Evolutionary conservation across 1,140 invertebrate genomes (phyloP).

Genomic region (Hyposmocoma kahamanoa): DNA sequence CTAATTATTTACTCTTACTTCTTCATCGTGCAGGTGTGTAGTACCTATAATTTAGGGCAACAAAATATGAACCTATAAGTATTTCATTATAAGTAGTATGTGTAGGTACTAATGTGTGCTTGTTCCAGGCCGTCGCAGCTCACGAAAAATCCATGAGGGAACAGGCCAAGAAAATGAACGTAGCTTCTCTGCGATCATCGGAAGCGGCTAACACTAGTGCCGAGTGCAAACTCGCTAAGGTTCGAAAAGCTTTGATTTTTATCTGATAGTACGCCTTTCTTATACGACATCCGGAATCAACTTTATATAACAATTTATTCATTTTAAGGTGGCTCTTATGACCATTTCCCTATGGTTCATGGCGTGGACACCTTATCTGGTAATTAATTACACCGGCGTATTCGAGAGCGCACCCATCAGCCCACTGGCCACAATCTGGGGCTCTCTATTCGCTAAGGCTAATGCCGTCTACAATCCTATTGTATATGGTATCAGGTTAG

Average conservation of each 20-base stretch:
- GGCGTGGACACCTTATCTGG: conserved; percentile 84
- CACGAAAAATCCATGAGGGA: conserved; percentile 83
- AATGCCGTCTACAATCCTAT: conserved; percentile 82
- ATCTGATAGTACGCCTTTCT: too few species aligned
- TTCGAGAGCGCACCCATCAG: conserved; percentile 77
- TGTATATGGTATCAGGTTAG: conserved; percentile 78
- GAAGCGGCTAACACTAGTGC: conserved; percentile 77
- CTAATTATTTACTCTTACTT: conserved; percentile 83
- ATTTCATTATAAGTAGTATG: too few species aligned
- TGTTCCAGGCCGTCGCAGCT: conserved; percentile 76
- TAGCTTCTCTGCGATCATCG: conserved; percentile 77
- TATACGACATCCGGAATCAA: too few species aligned
- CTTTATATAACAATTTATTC: too few species aligned
- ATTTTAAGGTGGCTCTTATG: conserved; percentile 81
- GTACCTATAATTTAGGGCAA: too few species aligned
- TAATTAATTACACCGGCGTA: conserved; percentile 82
- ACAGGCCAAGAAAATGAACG: conserved; percentile 84
- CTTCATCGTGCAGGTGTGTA: conserved; percentile 78
- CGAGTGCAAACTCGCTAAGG: conserved; percentile 78
- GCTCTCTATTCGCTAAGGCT: conserved; percentile 80
- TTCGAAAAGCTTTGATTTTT: too few species aligned
- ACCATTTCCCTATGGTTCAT: conserved; percentile 85
- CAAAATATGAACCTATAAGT: too few species aligned
- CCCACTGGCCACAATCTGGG: conserved; percentile 79
- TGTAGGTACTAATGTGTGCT: background rate